Evolutionary conservation across 2,113 vertebrate genomes (phyloP).

Genomic region (Bambusicola thoracicus): DNA sequence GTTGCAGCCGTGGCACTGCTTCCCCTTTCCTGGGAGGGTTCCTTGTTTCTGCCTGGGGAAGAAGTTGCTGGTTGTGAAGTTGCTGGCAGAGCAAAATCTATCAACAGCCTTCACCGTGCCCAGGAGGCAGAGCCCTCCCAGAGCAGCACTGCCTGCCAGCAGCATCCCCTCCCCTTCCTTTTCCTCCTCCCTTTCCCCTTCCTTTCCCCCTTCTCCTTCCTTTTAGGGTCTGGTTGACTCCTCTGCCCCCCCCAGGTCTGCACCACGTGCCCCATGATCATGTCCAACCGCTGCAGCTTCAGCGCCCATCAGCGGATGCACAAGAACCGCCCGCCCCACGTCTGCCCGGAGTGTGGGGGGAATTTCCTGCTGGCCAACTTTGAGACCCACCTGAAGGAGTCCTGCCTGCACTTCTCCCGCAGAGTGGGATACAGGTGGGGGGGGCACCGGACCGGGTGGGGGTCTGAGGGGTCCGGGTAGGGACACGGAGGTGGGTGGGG

Average conservation of each 20-base stretch:
- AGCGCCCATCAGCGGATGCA: conserved; percentile 92
- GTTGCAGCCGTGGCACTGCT: not conserved
- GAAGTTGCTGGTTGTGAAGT: too few species aligned
- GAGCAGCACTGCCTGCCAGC: not conserved
- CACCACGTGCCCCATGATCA: conserved; percentile 89
- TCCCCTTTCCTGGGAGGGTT: not conserved
- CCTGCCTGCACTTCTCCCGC: conserved; percentile 92
- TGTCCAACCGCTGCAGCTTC: conserved; percentile 90
- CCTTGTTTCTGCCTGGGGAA: not conserved
- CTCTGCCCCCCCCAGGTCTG: conserved; percentile 80
- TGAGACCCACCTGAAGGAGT: conserved; percentile 84
- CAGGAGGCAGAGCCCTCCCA: not conserved
- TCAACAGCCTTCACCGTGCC: fast-evolving
- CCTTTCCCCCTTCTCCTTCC: not conserved
- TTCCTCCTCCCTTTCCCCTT: not conserved
- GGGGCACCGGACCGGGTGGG: not conserved
- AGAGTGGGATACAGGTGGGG: conserved; percentile 92
- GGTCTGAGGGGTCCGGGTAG: not conserved
- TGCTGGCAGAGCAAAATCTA: not conserved
- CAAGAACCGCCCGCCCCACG: conserved; percentile 84
- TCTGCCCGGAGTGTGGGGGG: conserved; percentile 93
- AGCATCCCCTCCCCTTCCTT: too few species aligned
- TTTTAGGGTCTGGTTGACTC: fast-evolving
- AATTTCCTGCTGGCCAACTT: conserved; percentile 83
- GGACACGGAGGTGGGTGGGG: not conserved